Evolutionary conservation across 1,140 invertebrate species (phyloP), one percentile per base, ranked within the genome.

Genomic region (Leptoteleia sp.): DNA sequence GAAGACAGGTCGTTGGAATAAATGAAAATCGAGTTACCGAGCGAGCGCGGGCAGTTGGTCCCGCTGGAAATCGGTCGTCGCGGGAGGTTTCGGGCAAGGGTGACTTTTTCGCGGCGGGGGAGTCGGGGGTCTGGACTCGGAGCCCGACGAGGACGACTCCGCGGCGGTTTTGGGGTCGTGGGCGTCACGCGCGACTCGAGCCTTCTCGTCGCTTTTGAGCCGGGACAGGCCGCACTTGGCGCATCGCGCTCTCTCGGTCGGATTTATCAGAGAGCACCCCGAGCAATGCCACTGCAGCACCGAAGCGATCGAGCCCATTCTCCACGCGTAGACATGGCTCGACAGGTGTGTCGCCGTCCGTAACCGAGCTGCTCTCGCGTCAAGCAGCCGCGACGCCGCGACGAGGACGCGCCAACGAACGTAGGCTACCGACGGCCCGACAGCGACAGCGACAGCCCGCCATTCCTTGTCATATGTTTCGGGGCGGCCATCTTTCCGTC

Each of bases 261-360:
- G 94, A 90, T 96, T 96, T 89, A 96, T 95, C 87, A 95, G 92
- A 89, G 94, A 92, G 90, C 95, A 97, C 87, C 93, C 91, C 86
- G 91, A 91, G 91, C 96, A 97, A 91, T 94, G 93, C 95, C 95
- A 97, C 90, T 96, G 95, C 84, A 95, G 92, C 89, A 96, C 94
- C 84, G 95, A 96, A 91, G 94, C 95, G 90, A 96, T 95, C 84
- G 95, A 95, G 89, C 95, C 95, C 95, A 95, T 95, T 87, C 88
- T 90, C 84, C 82, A 86, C 76, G 70, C 82, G 87, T 85, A 87
- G 86, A 87, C 87, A 88, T 88, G 86, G 87, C 87, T 88, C 68
- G 55, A 61, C 68, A 42, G 68, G 40, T 47, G 55, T 72, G 35
- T 71, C 55, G 38, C 31, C 62, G 50, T 45, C 72, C 75, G 59